Evolutionary conservation across 2,797 vertebrate species (phyloP).

Genomic region (Aulostomus chinensis): DNA sequence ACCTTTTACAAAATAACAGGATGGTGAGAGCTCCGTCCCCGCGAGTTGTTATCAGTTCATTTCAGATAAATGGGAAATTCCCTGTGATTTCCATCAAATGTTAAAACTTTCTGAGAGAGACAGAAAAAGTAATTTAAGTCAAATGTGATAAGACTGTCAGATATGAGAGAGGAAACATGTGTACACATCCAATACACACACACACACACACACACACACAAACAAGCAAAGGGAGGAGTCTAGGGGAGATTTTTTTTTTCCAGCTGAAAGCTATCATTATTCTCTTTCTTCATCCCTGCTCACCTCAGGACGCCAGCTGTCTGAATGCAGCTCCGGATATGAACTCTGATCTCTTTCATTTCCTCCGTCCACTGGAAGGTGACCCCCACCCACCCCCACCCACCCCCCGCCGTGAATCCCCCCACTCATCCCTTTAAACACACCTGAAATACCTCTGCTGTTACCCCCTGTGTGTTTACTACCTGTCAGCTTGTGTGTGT

Average conservation of each 20-base stretch:
- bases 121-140: conserved; percentile 54
- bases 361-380: conserved; percentile 53
- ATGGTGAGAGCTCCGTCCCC: conserved; percentile 21
- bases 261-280: conserved; percentile 45
- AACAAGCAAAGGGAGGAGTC: conserved; percentile 23
- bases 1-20: conserved; percentile 9
- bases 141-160: conserved; percentile 54
- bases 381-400: conserved; percentile 32
- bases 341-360: conserved; percentile 70
- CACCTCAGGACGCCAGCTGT: conserved; percentile 31
- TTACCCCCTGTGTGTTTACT: conserved; percentile 27
- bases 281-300: conserved; percentile 13
- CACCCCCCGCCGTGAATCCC: too few species aligned
- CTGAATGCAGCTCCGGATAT: conserved; percentile 55
- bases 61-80: conserved; percentile 50
- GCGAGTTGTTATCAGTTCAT: conserved; percentile 22
- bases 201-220: conserved; percentile 40
- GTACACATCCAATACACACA: conserved; percentile 19
- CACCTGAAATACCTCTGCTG: conserved; percentile 58
- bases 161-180: conserved; percentile 32
- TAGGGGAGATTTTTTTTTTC: conserved; percentile 21
- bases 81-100: conserved; percentile 19
- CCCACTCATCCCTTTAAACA: conserved; percentile 28
- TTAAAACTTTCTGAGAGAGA: conserved; percentile 21
- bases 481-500: conserved; percentile 39